Evolutionary conservation across 2,113 vertebrate species (phyloP), one percentile per base, ranked within the genome.

Genomic region (Xiphorhynchus elegans): DNA sequence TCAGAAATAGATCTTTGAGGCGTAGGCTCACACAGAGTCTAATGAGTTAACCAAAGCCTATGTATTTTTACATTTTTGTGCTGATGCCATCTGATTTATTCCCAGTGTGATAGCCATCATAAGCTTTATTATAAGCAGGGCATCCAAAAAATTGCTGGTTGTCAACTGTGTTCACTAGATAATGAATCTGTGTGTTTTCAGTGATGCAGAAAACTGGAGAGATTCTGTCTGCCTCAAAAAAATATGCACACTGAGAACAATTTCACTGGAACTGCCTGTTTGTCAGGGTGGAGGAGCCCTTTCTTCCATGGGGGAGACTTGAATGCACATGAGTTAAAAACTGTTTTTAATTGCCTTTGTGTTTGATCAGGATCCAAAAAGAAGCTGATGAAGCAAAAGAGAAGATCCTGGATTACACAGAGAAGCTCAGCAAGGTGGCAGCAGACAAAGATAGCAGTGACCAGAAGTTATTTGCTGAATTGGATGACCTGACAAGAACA

Each of bases 401-500:
- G 52, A 93, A 98, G 76, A 98, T 98, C 91, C 97, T 98, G 75
- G 98, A 99, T 77, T 98, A 99, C 93, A 96, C 96, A 70, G 98
- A 96, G 80, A 98, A 97, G 85, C 98, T 99, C 53, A 98, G 96
- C 89, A 98, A 97, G 83, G 97, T 98, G 91, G 97, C 68, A 14
- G 95, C 96, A 77, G 98, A 99, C 90, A 98, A 97, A 88, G 98
- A 99, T 28, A 98, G 89, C 84, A 97, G 96, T 7, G 98, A 99
- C 78, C 96, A 98, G 66, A 98, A 98, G 97, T 97, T 98, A 37
- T 95, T 98, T 18, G 99, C 99, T 31, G 99, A 99, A 92, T 96
- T 99, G 11, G 99, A 99, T 42, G 99, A 99, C 94, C 98, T 99
- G 78, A 98, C 98, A 17, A 98, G 98, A 92, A 99, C 99, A 86